Evolutionary conservation across 1,140 invertebrate species (phyloP), one percentile per base, ranked within the genome.

Genomic region (Radopholus similis): DNA sequence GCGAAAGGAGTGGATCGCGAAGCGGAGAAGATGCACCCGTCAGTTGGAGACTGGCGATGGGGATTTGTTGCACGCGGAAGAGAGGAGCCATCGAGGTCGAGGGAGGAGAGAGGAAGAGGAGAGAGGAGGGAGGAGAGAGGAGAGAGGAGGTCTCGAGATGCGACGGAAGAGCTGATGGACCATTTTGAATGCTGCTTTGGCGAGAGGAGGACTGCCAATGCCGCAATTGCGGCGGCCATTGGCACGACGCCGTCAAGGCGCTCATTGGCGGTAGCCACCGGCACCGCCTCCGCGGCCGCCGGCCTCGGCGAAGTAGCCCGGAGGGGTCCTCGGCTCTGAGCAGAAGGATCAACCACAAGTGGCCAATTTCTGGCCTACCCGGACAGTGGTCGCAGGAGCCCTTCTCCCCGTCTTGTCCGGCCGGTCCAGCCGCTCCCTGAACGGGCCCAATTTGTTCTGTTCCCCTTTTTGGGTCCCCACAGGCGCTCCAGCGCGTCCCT

Each of bases 331-430:
- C 37, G 78, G 78, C 26, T 78, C 77, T 64, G 74, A 63, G 64
- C 2, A 4, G n/a, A 13, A 53, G 51, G 18, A 53, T 30, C 28
- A 54, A 54, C 13, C 15, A 23, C 18, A 32, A 18, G 15, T 54
- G n/a, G 5, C 5, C 30, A 2, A 32, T 4, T 5, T 47, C 0
- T 47, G 18, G 18, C 30, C 30, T 54, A 54, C 51, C 51, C 30
- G 58, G 58, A 62, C 78, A 83, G 70, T 81, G 80, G 51, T 73
- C 72, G 70, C 78, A 83, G 38, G 59, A 59, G 49, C 81, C 77
- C 62, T 81, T 82, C 32, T 73, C 68, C 62, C 78, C 80, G 15
- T 73, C 73, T 40, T 83, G 73, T 62, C 80, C 80, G 23, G 77
- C 55, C 15, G 68, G 70, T 57, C 79, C 77, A 49, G 70, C 55